phyloP scores from a whole-genome alignment of 2,888 invertebrate genomes.

The Diadromus collaris region DNA sequence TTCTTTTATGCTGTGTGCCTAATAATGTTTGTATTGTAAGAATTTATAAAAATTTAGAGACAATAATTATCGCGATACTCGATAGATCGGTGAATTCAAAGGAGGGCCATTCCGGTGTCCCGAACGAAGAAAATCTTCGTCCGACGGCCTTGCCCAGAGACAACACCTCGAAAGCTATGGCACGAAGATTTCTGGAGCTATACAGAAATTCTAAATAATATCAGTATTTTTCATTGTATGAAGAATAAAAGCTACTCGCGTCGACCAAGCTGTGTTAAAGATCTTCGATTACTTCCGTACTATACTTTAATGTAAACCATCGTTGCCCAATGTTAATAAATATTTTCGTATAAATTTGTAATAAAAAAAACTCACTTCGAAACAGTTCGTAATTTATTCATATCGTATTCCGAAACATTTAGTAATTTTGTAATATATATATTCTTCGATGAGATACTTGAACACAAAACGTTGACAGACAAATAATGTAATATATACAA shows the following conservation, averaged over 20 bases:
- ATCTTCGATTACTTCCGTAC: conserved; percentile 9
- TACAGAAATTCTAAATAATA: conserved; percentile 25
- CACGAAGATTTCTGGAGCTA: conserved; percentile 6
- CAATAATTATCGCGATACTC: conserved; percentile 5
- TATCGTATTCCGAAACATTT: not conserved
- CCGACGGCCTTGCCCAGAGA: not conserved
- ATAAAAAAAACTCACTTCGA: not conserved
- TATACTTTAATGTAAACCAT: not conserved
- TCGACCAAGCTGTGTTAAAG: not conserved
- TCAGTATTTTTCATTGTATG: not conserved
- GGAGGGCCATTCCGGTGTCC: not conserved
- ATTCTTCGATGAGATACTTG: not conserved
- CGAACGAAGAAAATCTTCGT: conserved; percentile 16
- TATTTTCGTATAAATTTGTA: conserved; percentile 4
- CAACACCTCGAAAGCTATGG: not conserved
- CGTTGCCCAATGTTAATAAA: not conserved
- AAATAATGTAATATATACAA: conserved; percentile 52
- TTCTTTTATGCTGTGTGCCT: conserved; percentile 2
- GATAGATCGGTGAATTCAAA: conserved; percentile 19
- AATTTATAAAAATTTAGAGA: not conserved
- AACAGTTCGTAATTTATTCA: conserved; percentile 7
- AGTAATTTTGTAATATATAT: conserved; percentile 1
- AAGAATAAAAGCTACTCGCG: conserved; percentile 4
- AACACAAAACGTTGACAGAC: conserved; percentile 24
- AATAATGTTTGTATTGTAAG: not conserved